Conservation (phyloP, 2,888 invertebrate genomes). For the Aphodius sticticus region DNA sequence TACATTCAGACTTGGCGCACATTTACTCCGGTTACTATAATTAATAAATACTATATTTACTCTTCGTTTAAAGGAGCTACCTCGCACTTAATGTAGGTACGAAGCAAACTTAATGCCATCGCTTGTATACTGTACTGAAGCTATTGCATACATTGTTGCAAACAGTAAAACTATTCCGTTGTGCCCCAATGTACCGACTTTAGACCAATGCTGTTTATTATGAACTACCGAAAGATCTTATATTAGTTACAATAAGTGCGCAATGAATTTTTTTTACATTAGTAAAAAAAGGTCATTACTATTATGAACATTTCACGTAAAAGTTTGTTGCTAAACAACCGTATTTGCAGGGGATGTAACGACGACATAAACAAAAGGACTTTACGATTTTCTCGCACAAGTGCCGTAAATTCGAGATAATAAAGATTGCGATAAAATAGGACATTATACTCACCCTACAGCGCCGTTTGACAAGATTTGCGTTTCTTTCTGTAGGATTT, state of each 20-base stretch:
- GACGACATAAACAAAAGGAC: background rate
- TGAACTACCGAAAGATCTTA: no score
- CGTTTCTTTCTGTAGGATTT: conserved; percentile 80
- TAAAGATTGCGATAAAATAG: conserved; percentile 15
- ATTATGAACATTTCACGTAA: no score
- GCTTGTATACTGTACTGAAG: no score
- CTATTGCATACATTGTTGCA: no score
- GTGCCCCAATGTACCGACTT: no score
- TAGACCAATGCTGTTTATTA: no score
- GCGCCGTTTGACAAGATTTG: conserved; percentile 80
- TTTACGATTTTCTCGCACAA: background rate
- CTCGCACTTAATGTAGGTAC: background rate
- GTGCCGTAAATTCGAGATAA: background rate
- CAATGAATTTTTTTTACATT: no score
- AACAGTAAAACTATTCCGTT: no score
- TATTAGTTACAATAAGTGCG: no score
- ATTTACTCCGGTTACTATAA: background rate
- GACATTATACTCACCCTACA: conserved; percentile 72
- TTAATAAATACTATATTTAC: background rate
- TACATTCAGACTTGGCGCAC: background rate
- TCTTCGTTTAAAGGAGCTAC: background rate
- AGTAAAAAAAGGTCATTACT: no score
- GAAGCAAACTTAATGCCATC: background rate
- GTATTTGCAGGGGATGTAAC: background rate
- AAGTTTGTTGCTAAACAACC: no score